Percentiles rank a stretch among this genome's conserved stretches.
phyloP scores from a whole-genome alignment of 1,140 invertebrate species.

The Caenorhabditis elegans region WBcel235 BX284606.5:6540001-6540500 shows the following conservation, averaged over 20 bases:
- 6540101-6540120: not conserved
- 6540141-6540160: not conserved
- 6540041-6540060: not conserved
- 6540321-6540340: not conserved
- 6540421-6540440: not conserved
- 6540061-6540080: not conserved
- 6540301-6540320: slow-evolving; percentile 13
- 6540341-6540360: not conserved
- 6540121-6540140: not conserved
- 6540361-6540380: not conserved
- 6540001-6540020: not conserved
- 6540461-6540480: not conserved
- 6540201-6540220: not conserved
- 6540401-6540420: not conserved
- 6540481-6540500: not conserved
- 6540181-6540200: not conserved
- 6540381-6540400: not conserved
- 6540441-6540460: not conserved
- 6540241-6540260: no score
- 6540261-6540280: not conserved
- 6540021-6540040: not conserved
- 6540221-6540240: no score
- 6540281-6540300: not conserved
- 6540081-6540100: not conserved
- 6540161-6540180: not conserved